Evolutionary conservation across 2,797 vertebrate species (phyloP).

Genomic region (Cirrhinus molitorella): DNA sequence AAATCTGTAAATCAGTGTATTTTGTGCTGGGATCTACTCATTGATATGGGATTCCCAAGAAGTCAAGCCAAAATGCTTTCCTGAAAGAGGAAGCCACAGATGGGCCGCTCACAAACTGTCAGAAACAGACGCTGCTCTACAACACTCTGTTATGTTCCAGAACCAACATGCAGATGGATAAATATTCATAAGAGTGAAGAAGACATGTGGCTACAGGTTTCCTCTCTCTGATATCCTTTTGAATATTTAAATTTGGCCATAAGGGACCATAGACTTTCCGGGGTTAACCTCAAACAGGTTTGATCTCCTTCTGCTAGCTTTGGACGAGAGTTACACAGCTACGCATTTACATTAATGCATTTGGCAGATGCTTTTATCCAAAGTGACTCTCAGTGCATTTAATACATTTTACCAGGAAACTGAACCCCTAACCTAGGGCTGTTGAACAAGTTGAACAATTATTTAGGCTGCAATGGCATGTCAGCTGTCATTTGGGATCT

Average conservation of each 20-base stretch:
- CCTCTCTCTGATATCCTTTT: constrained; percentile 55
- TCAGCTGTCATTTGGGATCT: not conserved
- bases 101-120: constrained; percentile 58
- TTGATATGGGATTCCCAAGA: constrained; percentile 63
- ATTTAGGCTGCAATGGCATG: not conserved
- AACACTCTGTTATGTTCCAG: constrained; percentile 59
- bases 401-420: not conserved
- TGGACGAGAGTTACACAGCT: not conserved
- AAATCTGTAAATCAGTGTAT: constrained; percentile 68
- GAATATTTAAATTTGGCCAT: constrained; percentile 59
- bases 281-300: constrained; percentile 41
- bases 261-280: constrained; percentile 48
- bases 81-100: constrained; percentile 47
- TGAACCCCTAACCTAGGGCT: not conserved
- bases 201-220: constrained; percentile 57
- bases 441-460: not conserved
- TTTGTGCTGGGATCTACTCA: constrained; percentile 60
- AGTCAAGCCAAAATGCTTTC: constrained; percentile 43
- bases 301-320: constrained; percentile 39
- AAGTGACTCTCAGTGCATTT: not conserved
- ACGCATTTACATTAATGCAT: not conserved
- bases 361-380: constrained; percentile 27
- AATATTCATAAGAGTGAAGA: constrained; percentile 62
- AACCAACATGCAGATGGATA: constrained; percentile 57
- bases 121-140: constrained; percentile 59